Percentiles rank a stretch among this genome's conserved stretches.
Evolutionary conservation across 2,113 vertebrate species (phyloP).

Genomic region (Mormyrus iriodes): DNA sequence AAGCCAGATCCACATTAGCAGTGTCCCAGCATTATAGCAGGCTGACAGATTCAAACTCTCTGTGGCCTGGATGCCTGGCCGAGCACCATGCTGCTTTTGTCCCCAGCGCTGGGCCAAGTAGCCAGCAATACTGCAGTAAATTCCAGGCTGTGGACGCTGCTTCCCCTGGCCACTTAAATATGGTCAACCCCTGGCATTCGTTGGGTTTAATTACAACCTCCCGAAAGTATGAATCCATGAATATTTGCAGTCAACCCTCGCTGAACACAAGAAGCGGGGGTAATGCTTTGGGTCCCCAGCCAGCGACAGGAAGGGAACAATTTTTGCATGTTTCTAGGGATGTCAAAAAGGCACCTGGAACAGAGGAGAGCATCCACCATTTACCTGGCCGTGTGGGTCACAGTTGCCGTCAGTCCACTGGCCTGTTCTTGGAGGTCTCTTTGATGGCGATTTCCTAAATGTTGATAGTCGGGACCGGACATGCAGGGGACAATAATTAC

Average conservation of each 20-base stretch:
- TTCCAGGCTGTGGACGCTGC: neutral
- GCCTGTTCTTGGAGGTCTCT: neutral
- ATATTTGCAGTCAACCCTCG: neutral
- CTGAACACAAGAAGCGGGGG: neutral
- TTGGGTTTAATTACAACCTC: neutral
- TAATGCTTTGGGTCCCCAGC: neutral
- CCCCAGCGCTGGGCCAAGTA: neutral
- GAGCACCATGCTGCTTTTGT: neutral
- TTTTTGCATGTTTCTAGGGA: neutral
- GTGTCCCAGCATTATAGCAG: neutral
- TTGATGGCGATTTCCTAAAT: constrained; percentile 37
- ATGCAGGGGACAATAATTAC: constrained; percentile 58
- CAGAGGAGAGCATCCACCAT: neutral
- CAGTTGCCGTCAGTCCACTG: neutral
- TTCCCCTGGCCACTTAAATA: constrained; percentile 9
- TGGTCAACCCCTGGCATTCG: neutral
- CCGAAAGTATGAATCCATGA: neutral
- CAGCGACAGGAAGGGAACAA: neutral
- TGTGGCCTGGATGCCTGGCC: neutral
- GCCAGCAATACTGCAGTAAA: constrained; percentile 9
- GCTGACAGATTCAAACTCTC: neutral
- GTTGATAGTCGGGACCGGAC: constrained; percentile 32
- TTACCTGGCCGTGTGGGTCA: neutral
- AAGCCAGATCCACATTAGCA: neutral
- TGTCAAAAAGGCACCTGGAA: neutral